Conservation (phyloP, 1,140 invertebrate genomes). For the Gerris buenoi region DNA sequence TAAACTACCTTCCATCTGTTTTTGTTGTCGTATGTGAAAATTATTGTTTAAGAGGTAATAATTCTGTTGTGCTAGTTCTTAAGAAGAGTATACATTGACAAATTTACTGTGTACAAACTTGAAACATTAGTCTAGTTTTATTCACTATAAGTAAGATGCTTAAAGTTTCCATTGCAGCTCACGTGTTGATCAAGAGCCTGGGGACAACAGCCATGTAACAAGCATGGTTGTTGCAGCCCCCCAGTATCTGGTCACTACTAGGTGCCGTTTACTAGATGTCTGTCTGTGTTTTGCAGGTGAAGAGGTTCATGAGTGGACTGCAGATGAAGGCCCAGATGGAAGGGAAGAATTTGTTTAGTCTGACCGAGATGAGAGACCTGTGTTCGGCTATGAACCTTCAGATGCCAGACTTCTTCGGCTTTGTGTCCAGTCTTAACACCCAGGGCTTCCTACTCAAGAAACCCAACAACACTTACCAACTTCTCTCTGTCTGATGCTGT, state of each 20-base stretch:
- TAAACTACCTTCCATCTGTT: too few relatives aligned
- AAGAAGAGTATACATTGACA: too few relatives aligned
- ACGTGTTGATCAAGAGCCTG: not conserved
- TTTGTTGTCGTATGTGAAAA: too few relatives aligned
- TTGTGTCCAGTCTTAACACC: conserved; percentile 63
- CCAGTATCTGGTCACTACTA: not conserved
- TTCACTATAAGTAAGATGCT: too few relatives aligned
- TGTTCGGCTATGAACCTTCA: conserved; percentile 45
- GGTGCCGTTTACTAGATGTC: conserved; percentile 17
- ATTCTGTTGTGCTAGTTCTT: too few relatives aligned
- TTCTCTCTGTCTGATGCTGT: conserved; percentile 27
- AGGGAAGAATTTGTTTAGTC: conserved; percentile 52
- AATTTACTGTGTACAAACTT: too few relatives aligned
- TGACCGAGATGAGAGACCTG: conserved; percentile 57
- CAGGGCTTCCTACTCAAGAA: conserved; percentile 75
- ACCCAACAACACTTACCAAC: conserved; percentile 58
- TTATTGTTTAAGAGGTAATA: too few relatives aligned
- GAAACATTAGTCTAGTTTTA: too few relatives aligned
- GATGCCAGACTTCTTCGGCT: conserved; percentile 39
- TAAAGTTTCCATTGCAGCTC: too few relatives aligned
- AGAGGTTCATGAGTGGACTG: conserved; percentile 55
- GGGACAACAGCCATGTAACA: not conserved
- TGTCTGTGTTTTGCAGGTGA: conserved; percentile 46
- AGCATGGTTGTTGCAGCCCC: not conserved
- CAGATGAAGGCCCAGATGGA: conserved; percentile 44